Evolutionary conservation across 2,888 invertebrate species (phyloP).

Genomic region (Aspidiotus rigidus): DNA sequence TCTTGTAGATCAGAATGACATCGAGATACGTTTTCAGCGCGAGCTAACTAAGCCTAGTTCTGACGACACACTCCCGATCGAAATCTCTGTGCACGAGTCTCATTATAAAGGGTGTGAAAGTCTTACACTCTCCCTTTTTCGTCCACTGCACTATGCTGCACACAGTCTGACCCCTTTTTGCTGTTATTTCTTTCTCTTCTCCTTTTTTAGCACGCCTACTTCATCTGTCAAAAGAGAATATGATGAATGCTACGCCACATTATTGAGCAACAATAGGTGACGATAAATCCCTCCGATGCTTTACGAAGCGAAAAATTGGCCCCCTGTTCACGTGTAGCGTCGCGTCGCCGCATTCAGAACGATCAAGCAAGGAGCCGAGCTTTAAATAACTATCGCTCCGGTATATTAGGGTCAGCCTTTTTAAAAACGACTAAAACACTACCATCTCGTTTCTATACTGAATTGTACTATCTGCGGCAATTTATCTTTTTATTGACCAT

Average conservation of each 20-base stretch:
- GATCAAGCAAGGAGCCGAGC: not conserved
- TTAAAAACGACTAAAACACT: constrained; percentile 23
- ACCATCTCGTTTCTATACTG: constrained; percentile 2
- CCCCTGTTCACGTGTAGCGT: constrained; percentile 30
- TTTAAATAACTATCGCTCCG: constrained; percentile 24
- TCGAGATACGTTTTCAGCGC: constrained; percentile 13
- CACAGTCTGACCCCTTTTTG: constrained; percentile 10
- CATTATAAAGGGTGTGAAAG: constrained; percentile 33
- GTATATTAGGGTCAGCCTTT: constrained; percentile 26
- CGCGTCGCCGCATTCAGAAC: not conserved
- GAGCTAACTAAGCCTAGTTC: constrained; percentile 16
- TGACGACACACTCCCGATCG: constrained; percentile 24
- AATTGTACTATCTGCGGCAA: constrained; percentile 12
- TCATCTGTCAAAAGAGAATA: constrained; percentile 35
- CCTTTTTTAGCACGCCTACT: constrained; percentile 33
- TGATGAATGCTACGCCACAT: constrained; percentile 31
- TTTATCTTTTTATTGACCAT: constrained; percentile 33
- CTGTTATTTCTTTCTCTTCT: not conserved
- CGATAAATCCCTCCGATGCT: constrained; percentile 31
- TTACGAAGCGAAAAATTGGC: constrained; percentile 35
- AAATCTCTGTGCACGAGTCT: constrained; percentile 31
- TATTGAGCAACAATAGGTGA: constrained; percentile 32
- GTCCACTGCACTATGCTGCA: not conserved
- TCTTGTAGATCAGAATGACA: constrained; percentile 18
- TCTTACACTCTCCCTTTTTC: constrained; percentile 8